Evolutionary conservation across 2,113 vertebrate species (phyloP), one percentile per base, ranked within the genome.

Genomic region (Colius striatus): DNA sequence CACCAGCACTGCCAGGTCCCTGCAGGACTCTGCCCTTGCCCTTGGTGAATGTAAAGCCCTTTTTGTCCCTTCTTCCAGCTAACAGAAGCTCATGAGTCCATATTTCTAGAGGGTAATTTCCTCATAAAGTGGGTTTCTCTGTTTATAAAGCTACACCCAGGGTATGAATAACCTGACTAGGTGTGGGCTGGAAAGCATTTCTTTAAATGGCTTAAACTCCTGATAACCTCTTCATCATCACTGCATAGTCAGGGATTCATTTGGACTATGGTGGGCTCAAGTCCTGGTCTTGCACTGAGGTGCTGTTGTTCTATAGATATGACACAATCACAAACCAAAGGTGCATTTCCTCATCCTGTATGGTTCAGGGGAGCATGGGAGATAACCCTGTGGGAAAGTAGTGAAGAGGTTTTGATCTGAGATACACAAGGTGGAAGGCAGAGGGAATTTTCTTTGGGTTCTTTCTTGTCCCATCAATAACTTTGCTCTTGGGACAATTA

Each of bases 61-160:
- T 55, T 50, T 30, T 74, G n/a, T 77, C 22, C 68, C 7, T 66
- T 54, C 43, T 89, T 61, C n/a, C 68, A 82, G 16, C 65, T 91
- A 66, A 78, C 47, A 67, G 80, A 38, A 85, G 32, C 25, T 77
- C 27, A 36, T 4, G n/a, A 60, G 51, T 66, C 55, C 57, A 9
- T 38, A 15, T 75, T 86, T 79, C 55, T 54, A 26, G 78, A 91
- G 41, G 65, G 66, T 16, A 22, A n/a, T 47, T 77, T 88, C 43
- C 94, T 88, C 75, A 38, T 86, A 73, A 85, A 70, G 23, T 10
- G 4, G 50, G 21, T 80, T 94, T 76, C 84, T 62, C 57, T 95
- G 77, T 91, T 91, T 86, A 58, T 27, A 83, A 83, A 91, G 58
- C 55, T 94, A 88, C 90, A 76, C 85, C 90, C 94, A 77, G 16